A percentile compares a stretch with the other conserved stretches of the same genome.
Evolutionary conservation across 2,797 vertebrate genomes (phyloP).

Genomic region (Chloroceryle amazona): DNA sequence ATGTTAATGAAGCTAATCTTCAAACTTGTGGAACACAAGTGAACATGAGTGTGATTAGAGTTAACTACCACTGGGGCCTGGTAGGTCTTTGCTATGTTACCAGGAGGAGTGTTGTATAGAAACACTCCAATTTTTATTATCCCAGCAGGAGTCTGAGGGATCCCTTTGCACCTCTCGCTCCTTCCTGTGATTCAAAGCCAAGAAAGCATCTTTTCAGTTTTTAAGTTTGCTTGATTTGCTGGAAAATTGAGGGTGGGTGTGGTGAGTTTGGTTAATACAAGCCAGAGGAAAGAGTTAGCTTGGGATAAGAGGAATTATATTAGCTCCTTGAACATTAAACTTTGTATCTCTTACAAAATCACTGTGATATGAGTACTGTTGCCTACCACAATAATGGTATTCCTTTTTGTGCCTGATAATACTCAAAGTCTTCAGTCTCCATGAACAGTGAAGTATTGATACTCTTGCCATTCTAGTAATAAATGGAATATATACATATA

Average conservation of each 20-base stretch:
- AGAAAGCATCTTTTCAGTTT: neutral
- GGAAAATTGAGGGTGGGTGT: neutral
- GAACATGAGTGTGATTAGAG: neutral
- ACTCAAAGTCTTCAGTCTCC: neutral
- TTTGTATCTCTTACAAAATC: neutral
- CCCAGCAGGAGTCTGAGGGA: neutral
- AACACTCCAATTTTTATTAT: neutral
- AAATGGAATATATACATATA: neutral
- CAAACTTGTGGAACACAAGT: neutral
- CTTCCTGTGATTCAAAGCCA: neutral
- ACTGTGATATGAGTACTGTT: neutral
- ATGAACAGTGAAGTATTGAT: neutral
- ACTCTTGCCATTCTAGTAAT: neutral
- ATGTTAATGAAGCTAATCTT: neutral
- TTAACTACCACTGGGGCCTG: neutral
- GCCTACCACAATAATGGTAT: neutral
- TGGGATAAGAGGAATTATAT: neutral
- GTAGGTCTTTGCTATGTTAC: neutral
- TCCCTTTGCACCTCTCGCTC: neutral
- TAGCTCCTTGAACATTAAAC: neutral
- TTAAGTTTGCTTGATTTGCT: neutral
- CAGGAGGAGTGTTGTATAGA: neutral
- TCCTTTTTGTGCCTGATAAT: neutral
- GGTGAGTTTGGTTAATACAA: neutral
- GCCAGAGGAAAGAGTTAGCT: neutral